Evolutionary conservation across 2,888 invertebrate species (phyloP), one percentile per base, ranked within the genome.

Genomic region (Leptinotarsa peninsularis): DNA sequence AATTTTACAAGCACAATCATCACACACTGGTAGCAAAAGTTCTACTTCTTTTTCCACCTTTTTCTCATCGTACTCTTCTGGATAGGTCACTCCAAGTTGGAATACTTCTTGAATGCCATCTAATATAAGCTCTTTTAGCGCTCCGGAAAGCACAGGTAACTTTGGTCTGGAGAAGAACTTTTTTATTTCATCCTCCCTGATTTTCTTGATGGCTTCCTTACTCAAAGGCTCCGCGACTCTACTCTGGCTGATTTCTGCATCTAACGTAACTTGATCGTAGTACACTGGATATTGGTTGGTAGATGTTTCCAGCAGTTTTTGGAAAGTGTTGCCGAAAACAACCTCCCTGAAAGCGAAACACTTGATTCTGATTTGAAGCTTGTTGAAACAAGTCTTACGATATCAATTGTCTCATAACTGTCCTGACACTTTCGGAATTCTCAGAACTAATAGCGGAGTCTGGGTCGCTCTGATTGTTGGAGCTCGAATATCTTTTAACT

Each of bases 331-430:
- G 71, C 85, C 85, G 49, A 86, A 86, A 17, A 89, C 52, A 23
- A 87, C 86, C 73, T 88, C 86, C 81, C 89, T 90, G 72, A 79
- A 85, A 84, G 56, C 21, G 67, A 33, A 17, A 58, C 14, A 21
- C 15, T 21, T 27, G 15, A 23, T 21, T 14, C 18, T 54, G 58
- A 10, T 27, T 14, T 4, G 21, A 21, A 58, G 15, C 15, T 17
- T 10, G 4, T 18, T 58, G 13, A 14, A 23, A 21, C 49, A n/a
- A 23, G 72, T 78, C 77, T 79, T 74, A 80, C 76, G 73, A 54
- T 72, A 79, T 76, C 17, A 74, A 43, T 67, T 80, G 73, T 56
- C 81, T 77, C 70, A 82, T 72, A 68, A 79, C 75, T 66, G 21
- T 69, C 76, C 66, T 43, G 58, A 70, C 18, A 27, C 75, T 68